A percentile compares a stretch with the other conserved stretches of the same genome.
Conservation (phyloP, 2,888 invertebrate genomes). For the Pristionchus fissidentatus region DNA sequence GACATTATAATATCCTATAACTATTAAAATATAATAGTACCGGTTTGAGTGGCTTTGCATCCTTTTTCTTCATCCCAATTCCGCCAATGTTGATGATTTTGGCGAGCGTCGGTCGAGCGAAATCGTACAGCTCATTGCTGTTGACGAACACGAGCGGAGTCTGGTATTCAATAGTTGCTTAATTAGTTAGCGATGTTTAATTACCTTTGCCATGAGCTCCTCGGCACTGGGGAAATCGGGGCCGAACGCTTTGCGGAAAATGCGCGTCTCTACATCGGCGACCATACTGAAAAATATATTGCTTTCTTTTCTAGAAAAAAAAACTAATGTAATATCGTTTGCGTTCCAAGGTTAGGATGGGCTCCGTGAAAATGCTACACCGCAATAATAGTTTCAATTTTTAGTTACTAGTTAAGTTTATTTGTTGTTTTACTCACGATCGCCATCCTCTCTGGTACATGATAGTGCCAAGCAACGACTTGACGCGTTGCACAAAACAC, state of each 20-base stretch:
- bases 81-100: constrained; percentile 69
- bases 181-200: background rate
- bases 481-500: background rate
- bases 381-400: no score
- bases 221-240: constrained; percentile 62
- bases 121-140: constrained; percentile 64
- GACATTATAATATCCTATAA: background rate
- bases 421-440: background rate
- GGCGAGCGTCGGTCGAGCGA: constrained; percentile 64
- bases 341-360: background rate
- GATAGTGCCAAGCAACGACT: background rate
- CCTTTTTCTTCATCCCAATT: constrained; percentile 64
- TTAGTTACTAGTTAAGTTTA: background rate
- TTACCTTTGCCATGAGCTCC: constrained; percentile 51
- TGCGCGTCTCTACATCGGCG: constrained; percentile 52
- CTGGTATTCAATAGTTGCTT: background rate
- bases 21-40: constrained; percentile 41
- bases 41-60: constrained; percentile 58
- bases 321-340: background rate
- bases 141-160: constrained; percentile 60
- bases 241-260: constrained; percentile 63
- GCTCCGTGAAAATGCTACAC: background rate
- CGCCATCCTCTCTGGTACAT: background rate
- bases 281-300: background rate
- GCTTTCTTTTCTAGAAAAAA: background rate